Evolutionary conservation across 1,140 invertebrate species (phyloP).

Genomic region (Ostrea denselamellosa): DNA sequence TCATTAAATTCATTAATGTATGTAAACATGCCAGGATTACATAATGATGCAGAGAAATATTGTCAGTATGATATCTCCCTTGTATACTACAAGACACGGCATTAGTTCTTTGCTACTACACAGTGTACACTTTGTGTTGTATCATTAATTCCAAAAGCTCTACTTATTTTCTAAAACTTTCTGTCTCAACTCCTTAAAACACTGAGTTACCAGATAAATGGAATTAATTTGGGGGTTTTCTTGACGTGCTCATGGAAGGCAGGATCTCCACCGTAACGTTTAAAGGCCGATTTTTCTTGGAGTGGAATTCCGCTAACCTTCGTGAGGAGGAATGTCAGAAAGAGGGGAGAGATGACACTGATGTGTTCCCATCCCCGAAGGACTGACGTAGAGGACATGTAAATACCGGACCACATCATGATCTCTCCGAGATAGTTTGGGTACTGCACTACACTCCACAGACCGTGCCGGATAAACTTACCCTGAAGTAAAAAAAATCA

Average conservation of each 20-base stretch:
- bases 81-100: no score
- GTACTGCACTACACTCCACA: conserved; percentile 93
- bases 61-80: no score
- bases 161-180: no score
- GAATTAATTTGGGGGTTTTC: conserved; percentile 74
- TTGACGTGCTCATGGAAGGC: conserved; percentile 72
- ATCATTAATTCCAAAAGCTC: no score
- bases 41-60: no score
- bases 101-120: no score
- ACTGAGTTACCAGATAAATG: conserved; percentile 68
- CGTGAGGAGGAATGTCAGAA: conserved; percentile 72
- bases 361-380: conserved; percentile 72
- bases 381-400: conserved; percentile 80
- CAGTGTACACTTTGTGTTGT: no score
- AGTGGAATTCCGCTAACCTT: conserved; percentile 76
- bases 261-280: conserved; percentile 73
- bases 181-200: neutral
- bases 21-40: no score
- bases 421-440: conserved; percentile 98
- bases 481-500: conserved; percentile 60
- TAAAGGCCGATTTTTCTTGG: conserved; percentile 70
- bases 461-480: conserved; percentile 79
- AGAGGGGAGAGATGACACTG: conserved; percentile 74
- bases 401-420: conserved; percentile 95
- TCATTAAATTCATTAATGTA: no score